phyloP scores from a whole-genome alignment of 2,797 vertebrate genomes.

The Heteromormyrus szaboi region DNA sequence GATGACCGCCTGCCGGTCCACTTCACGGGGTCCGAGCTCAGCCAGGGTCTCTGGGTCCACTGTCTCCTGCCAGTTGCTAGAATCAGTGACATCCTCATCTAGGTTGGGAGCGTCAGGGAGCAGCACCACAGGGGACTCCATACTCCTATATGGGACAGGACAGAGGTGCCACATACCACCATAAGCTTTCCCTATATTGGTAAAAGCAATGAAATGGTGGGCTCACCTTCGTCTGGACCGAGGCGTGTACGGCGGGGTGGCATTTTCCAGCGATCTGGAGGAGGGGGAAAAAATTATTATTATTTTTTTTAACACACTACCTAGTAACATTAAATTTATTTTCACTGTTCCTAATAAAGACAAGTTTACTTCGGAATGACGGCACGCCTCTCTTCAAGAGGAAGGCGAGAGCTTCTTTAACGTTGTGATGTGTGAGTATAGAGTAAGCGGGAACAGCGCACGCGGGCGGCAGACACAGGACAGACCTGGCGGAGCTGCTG shows the following conservation, averaged over 20 bases:
- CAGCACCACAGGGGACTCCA: slow-evolving; percentile 70
- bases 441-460: not conserved
- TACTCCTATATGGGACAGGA: slow-evolving; percentile 56
- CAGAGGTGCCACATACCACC: not conserved
- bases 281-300: not conserved
- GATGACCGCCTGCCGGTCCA: slow-evolving; percentile 86
- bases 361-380: not conserved
- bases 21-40: slow-evolving; percentile 67
- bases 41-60: slow-evolving; percentile 67
- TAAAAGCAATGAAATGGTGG: not conserved
- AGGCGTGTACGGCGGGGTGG: slow-evolving; percentile 87
- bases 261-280: slow-evolving; percentile 84
- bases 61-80: slow-evolving; percentile 83
- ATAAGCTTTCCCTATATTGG: not conserved
- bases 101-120: slow-evolving; percentile 65
- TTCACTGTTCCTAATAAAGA: not conserved
- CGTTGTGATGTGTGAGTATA: too few relatives aligned
- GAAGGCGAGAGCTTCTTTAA: not conserved
- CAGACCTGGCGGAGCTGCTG: slow-evolving; percentile 78
- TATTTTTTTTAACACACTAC: not conserved
- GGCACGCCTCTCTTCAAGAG: not conserved
- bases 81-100: slow-evolving; percentile 72
- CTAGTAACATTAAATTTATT: not conserved
- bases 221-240: slow-evolving; percentile 81
- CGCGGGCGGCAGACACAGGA: not conserved